Evolutionary conservation across 2,888 invertebrate species (phyloP), one percentile per base, ranked within the genome.

Genomic region (Heliconius cydno): DNA sequence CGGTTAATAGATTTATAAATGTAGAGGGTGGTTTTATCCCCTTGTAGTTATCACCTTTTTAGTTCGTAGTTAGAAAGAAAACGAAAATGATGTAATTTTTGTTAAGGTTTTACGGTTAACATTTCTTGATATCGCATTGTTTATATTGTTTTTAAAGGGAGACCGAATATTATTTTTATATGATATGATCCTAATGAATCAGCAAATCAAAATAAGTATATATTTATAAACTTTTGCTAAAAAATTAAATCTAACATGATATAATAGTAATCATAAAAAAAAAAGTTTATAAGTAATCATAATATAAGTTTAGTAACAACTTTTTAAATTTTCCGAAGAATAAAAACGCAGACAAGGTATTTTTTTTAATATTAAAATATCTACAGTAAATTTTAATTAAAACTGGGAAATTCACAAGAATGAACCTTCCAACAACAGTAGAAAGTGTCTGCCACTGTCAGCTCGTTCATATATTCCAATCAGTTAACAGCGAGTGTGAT

Each of bases 41-140:
- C 83, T 73, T 80, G 77, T 89, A 88, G 90, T 88, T 85, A 86
- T 41, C 19, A 63, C 63, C 38, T 63, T 85, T 70, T 75, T 77
- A 79, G 65, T 77, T 74, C 2, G n/a, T 28, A 28, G 28, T 3
- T n/a, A 10, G n/a, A 10, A 60, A 10, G 1, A 60, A 60, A 60
- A 52, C 2, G 6, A 52, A 52, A 52, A 19, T 46, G 0, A 46
- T 41, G 13, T 46, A 15, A 15, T 46, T 5, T 19, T 52, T 52
- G 5, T 19, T 52, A 52, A 2, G 6, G 19, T 52, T 52, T 15
- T 46, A 46, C 7, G 57, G 22, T 57, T 22, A 5, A 22, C 22
- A 7, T 9, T 57, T n/a, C 3, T n/a, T 22, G 57, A 57, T 57
- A 5, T 22, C 57, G 22, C 9, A 3, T 57, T 15, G 19, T 52